A percentile compares a stretch with the other conserved stretches of the same genome.
phyloP scores from a whole-genome alignment of 2,797 vertebrate species.

The Chiroxiphia lanceolata region DNA sequence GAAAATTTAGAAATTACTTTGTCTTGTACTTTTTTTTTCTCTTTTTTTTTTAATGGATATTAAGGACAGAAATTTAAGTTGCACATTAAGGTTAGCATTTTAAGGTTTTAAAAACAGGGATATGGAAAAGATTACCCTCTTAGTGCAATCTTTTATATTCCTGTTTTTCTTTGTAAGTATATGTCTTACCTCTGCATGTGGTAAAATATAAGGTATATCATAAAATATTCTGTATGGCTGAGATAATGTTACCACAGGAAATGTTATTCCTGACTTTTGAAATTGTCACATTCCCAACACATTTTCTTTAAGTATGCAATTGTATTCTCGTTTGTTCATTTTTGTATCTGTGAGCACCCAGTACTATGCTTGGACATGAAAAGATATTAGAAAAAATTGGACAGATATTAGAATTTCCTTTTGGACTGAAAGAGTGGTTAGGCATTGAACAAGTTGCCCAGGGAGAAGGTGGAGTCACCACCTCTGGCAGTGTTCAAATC shows the following conservation, averaged over 20 bases:
- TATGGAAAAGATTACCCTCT: background rate
- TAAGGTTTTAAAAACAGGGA: background rate
- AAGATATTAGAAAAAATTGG: background rate
- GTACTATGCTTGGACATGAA: background rate
- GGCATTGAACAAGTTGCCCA: background rate
- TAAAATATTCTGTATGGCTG: conserved; percentile 12
- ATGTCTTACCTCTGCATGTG: background rate
- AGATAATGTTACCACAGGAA: conserved; percentile 38
- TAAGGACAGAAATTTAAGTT: background rate
- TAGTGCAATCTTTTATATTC: background rate
- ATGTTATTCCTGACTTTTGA: background rate
- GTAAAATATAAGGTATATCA: background rate
- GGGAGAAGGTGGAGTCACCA: background rate
- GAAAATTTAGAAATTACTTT: background rate
- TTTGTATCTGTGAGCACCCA: background rate
- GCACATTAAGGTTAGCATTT: background rate
- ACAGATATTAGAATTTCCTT: background rate
- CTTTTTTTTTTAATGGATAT: background rate
- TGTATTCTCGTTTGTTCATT: background rate
- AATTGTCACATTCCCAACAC: background rate
- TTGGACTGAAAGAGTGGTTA: background rate
- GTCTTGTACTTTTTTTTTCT: background rate
- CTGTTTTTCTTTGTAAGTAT: background rate
- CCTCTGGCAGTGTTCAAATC: background rate
- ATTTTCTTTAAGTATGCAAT: background rate